These are phyloP conservation scores for Micropoecilia bifurca DNA, from an alignment of 2,797 vertebrate species.

Conservation along the genomic window DNA sequence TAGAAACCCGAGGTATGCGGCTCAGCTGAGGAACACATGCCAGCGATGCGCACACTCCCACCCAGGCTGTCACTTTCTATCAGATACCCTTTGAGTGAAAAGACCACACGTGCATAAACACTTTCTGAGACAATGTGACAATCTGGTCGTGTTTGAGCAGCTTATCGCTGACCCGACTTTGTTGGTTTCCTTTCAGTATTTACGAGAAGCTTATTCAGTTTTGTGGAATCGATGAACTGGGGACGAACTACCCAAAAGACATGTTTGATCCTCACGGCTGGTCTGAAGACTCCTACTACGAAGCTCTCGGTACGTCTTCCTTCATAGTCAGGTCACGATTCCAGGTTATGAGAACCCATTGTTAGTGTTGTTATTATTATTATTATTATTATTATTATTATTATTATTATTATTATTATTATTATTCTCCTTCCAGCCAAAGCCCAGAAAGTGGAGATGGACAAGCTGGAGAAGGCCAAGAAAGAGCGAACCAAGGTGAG, in stretches of 20 bases:
- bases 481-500: constrained; percentile 96
- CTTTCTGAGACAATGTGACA: not conserved
- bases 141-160: not conserved
- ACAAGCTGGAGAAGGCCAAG: constrained; percentile 97
- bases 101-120: not conserved
- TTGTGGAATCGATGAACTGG: constrained; percentile 95
- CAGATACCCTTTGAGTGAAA: not conserved
- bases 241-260: constrained; percentile 98
- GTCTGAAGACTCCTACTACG: constrained; percentile 98
- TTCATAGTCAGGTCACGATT: not conserved
- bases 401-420: not conserved
- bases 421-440: constrained; percentile 81
- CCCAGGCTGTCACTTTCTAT: not conserved
- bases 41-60: not conserved
- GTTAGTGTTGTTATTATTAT: no score
- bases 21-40: not conserved
- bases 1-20: constrained; percentile 92
- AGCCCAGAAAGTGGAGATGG: constrained; percentile 98
- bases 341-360: not conserved
- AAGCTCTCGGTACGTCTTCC: constrained; percentile 84
- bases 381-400: no score
- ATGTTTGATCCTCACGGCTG: constrained; percentile 99
- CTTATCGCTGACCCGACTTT: not conserved
- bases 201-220: constrained; percentile 99
- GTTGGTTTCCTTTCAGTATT: constrained; percentile 81